These are phyloP conservation scores for Ctenomys sociabilis DNA, from an alignment of 2,113 vertebrate genomes.

Conservation along the genomic window DNA sequence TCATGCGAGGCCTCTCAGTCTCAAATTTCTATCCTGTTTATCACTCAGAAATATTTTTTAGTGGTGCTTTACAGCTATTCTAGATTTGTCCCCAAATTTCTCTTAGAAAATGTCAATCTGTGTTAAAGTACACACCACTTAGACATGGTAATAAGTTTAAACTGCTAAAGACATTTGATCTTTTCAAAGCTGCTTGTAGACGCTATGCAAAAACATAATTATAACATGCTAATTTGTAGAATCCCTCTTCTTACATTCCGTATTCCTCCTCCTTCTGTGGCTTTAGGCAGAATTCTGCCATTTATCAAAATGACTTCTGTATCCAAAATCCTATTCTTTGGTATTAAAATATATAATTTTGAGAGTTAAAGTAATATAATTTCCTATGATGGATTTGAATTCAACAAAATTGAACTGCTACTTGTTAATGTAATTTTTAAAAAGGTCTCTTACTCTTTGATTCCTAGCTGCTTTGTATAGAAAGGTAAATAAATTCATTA, in stretches of 20 bases:
- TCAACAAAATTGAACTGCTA: neutral
- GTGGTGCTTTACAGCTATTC: neutral
- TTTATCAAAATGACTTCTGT: conserved; percentile 58
- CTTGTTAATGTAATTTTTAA: neutral
- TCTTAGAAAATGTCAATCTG: conserved; percentile 50
- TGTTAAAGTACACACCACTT: conserved; percentile 48
- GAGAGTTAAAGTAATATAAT: conserved; percentile 65
- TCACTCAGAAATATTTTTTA: conserved; percentile 63
- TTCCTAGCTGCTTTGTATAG: conserved; percentile 45
- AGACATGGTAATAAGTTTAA: conserved; percentile 39
- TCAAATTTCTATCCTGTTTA: conserved; percentile 67
- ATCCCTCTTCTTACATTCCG: conserved; percentile 24
- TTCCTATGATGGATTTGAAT: conserved; percentile 1
- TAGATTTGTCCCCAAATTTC: conserved; percentile 31
- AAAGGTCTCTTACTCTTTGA: conserved; percentile 28
- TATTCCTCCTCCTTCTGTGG: conserved; percentile 15
- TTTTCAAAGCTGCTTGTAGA: conserved; percentile 59
- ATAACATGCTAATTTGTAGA: conserved; percentile 48
- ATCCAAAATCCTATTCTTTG: conserved; percentile 50
- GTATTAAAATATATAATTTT: conserved; percentile 40
- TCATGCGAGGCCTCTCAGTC: conserved; percentile 49
- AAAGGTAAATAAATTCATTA: conserved; percentile 55
- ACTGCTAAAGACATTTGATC: conserved; percentile 20
- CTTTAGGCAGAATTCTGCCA: conserved; percentile 46
- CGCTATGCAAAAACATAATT: conserved; percentile 43